Base-by-base conservation (phyloP, 92 coral and sea anemone species). In the Virgularia gustaviana region DNA sequence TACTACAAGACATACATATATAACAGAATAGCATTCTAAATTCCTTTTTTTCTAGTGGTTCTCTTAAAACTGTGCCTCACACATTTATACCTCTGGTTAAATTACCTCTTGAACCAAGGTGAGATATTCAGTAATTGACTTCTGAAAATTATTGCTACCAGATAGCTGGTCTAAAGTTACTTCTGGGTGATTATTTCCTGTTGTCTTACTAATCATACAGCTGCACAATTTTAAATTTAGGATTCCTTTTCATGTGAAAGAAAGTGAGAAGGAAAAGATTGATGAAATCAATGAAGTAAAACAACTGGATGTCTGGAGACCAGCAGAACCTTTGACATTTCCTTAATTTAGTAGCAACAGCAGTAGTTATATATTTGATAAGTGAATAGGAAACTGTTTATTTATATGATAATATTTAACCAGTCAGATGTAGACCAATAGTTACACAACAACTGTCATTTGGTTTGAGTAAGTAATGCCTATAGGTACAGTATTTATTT, bases 61-160 rank as follows among this genome's bases (percentile, higher is more conserved):
- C 83, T 1, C 34, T 84, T 39, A 78, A 81, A 42, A 79, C 71
- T 38, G 66, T 92, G 34, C 90, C 98, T 34, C 96, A 92, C 64
- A 92, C 98, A 37, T 92, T 92, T 63, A 88, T 89, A 42, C 98
- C 98, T 23, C 83, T 92, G 42, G 90, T 86, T 76, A 91, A 92
- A 42, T 77, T 92, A 43, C 98, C 96, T 20, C 56, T 87, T 0
- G 65, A 71, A 56, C 96, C 96, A 29, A 84, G 88, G 98, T 89
- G 70, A 60, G 85, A 2, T 22, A 4, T 25, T 47, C 22, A 4
- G 18, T 19, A 25, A 15, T n/a, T n/a, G n/a, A n/a, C n/a, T n/a
- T n/a, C n/a, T n/a, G n/a, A n/a, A n/a, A n/a, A n/a, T n/a, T n/a
- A n/a, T n/a, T n/a, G n/a, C n/a, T n/a, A n/a, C n/a, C n/a, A n/a